Base-by-base conservation (phyloP, 2,113 vertebrate species). In the Thunnus thynnus region DNA sequence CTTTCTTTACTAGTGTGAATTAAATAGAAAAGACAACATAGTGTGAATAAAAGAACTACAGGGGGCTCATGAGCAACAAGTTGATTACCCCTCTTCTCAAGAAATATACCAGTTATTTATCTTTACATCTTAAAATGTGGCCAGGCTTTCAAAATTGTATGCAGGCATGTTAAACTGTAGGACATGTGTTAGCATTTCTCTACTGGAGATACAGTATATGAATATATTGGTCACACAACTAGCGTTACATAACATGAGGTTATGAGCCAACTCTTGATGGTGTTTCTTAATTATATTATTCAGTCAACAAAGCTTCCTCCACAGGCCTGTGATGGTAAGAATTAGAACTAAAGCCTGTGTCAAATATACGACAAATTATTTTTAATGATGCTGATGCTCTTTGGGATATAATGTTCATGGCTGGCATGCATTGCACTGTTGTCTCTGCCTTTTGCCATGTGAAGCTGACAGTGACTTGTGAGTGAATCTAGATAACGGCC, bases 401-500 rank as follows among this genome's bases (percentile, higher is more conserved):
- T 47, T 72, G 52, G 56, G 65, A 46, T 62, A 11, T 51, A 51
- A 58, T 2, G n/a, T 69, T 32, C 68, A 68, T 72, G 58, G 65
- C 48, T 48, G 54, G 50, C 87, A 66, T 20, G 46, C 72, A 72
- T 62, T 68, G 25, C 67, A 14, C 76, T 71, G 66, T 41, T 58
- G 25, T 84, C 86, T 77, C 30, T 1, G n/a, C 51, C 55, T 50
- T 70, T 71, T 56, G 52, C 65, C 55, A 63, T 14, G 13, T 55
- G 46, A 79, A 36, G 52, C 71, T 73, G 69, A 46, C 61, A 52
- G 46, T 54, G 66, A 56, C 76, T 74, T 78, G 63, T 76, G 82
- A 80, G 72, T 72, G 66, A 64, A 75, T 84, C 66, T 63, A 81
- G 77, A 90, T 84, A 90, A 91, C 86, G 48, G 80, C 67, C 2